phyloP scores from a whole-genome alignment of 1,140 invertebrate genomes.

The Vollenhovia emeryi region DNA sequence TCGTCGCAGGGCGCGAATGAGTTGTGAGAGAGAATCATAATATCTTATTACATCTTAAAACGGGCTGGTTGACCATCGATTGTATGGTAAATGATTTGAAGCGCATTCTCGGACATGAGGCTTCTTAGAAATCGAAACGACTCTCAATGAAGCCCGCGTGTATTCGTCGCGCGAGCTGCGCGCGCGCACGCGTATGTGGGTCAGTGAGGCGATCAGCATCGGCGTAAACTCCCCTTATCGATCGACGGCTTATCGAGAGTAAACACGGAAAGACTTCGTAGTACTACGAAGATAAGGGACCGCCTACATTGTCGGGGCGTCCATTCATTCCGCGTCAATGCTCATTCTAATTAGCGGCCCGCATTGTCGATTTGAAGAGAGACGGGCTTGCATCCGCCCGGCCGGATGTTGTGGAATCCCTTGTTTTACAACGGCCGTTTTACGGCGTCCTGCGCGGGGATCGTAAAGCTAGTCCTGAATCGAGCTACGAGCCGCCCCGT shows the following conservation, averaged over 20 bases:
- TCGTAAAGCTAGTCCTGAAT: conserved; percentile 18
- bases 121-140: conserved; percentile 3
- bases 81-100: conserved; percentile 18
- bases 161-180: not conserved
- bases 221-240: conserved; percentile 64
- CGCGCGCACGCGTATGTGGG: conserved; percentile 58
- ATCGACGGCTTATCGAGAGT: conserved; percentile 71
- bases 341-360: conserved; percentile 55
- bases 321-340: conserved; percentile 62
- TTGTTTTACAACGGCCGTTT: conserved; percentile 11
- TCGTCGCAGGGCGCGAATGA: not conserved
- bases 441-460: not conserved
- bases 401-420: conserved; percentile 51
- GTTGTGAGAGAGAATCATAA: not conserved
- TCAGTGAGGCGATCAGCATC: conserved; percentile 67
- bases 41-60: not conserved
- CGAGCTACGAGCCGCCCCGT: not conserved
- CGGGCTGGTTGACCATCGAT: not conserved
- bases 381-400: conserved; percentile 15
- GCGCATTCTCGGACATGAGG: not conserved
- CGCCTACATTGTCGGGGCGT: conserved; percentile 40
- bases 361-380: conserved; percentile 46
- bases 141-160: not conserved
- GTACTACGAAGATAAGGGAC: conserved; percentile 71
- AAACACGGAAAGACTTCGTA: conserved; percentile 68